A percentile compares a stretch with the other conserved stretches of the same genome.
These are phyloP conservation scores for Steinernema feltiae DNA, from an alignment of 1,140 invertebrate species.

Conservation along the genomic window DNA sequence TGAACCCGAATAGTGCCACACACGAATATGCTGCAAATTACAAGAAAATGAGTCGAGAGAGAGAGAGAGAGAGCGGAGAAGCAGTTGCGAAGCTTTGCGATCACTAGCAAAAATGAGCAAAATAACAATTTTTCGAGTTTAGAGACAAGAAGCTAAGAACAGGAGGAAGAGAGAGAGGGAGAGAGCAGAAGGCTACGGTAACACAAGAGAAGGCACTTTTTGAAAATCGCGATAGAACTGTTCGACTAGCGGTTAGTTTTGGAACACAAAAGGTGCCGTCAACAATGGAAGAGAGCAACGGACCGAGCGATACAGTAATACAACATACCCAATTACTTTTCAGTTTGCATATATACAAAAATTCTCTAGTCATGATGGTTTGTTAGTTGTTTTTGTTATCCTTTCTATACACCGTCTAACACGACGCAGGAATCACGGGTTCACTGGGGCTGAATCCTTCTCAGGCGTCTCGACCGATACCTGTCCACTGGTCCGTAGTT, in stretches of 20 bases:
- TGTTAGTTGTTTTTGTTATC: background rate
- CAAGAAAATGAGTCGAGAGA: background rate
- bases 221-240: background rate
- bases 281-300: background rate
- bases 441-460: constrained; percentile 37
- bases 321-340: background rate
- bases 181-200: background rate
- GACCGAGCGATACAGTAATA: constrained; percentile 6
- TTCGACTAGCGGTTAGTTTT: constrained; percentile 5
- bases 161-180: background rate
- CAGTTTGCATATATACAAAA: constrained; percentile 15
- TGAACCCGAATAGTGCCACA: background rate
- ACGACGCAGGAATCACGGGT: too few species aligned
- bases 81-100: background rate
- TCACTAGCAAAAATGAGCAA: background rate
- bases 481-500: constrained; percentile 36
- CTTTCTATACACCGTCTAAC: too few species aligned
- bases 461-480: constrained; percentile 34
- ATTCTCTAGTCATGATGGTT: background rate
- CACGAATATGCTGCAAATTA: background rate
- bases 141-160: background rate
- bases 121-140: background rate
- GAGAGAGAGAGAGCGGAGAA: background rate
- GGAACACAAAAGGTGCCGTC: background rate
- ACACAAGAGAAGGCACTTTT: background rate